Evolutionary conservation across 1,140 invertebrate species (phyloP).

Genomic region (Diabrotica virgifera): DNA sequence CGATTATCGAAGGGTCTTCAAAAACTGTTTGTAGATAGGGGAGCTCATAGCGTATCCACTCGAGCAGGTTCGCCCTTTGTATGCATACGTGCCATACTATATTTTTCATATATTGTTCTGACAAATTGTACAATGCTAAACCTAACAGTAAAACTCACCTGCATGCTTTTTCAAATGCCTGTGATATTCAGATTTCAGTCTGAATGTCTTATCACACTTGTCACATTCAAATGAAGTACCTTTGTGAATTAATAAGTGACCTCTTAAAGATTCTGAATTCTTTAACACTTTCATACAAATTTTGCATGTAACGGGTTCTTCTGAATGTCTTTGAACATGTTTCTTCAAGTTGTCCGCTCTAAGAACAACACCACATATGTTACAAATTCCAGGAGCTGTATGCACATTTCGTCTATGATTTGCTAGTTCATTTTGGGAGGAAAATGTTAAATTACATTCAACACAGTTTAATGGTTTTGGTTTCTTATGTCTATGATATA

Average conservation of each 20-base stretch:
- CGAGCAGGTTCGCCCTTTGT: no score
- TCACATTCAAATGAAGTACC: constrained; percentile 34
- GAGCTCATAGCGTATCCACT: no score
- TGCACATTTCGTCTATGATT: constrained; percentile 38
- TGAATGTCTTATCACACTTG: constrained; percentile 35
- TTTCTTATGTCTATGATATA: constrained; percentile 2
- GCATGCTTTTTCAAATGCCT: constrained; percentile 35
- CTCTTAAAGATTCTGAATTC: constrained; percentile 36
- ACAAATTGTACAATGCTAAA: no score
- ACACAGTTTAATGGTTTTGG: constrained; percentile 33
- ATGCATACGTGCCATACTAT: no score
- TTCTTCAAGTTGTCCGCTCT: constrained; percentile 37
- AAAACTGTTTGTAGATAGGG: no score
- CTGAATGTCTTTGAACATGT: constrained; percentile 35
- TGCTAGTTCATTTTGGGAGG: constrained; percentile 31
- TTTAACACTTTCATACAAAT: constrained; percentile 36
- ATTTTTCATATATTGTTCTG: no score
- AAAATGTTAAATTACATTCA: constrained; percentile 33
- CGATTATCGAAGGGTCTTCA: no score
- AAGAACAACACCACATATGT: constrained; percentile 36
- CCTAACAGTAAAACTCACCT: constrained; percentile 20
- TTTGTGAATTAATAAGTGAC: constrained; percentile 32
- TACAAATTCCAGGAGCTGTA: constrained; percentile 34
- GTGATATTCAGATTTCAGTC: constrained; percentile 33
- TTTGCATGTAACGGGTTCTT: constrained; percentile 30